Percentiles rank a stretch among this genome's conserved stretches.
These are phyloP conservation scores for Tuberolachnus salignus DNA, from an alignment of 2,888 invertebrate species.

Conservation along the genomic window DNA sequence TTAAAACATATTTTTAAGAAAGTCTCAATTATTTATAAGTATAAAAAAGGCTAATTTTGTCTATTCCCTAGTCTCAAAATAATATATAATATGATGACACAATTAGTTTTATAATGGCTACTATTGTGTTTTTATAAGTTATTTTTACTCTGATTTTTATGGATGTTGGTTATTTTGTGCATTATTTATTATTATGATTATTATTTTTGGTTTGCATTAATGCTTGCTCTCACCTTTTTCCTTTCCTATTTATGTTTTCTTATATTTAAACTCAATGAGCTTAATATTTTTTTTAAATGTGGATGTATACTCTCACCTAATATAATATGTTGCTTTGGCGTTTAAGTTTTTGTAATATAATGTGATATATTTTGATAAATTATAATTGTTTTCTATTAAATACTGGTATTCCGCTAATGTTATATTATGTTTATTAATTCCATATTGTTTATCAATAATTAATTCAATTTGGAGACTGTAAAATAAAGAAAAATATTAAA, in stretches of 20 bases:
- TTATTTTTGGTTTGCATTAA: constrained; percentile 40
- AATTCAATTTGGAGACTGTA: no score
- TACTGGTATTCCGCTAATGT: constrained; percentile 2
- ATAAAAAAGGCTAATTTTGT: not conserved
- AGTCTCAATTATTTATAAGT: constrained; percentile 20
- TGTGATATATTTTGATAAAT: constrained; percentile 2
- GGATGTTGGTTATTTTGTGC: constrained; percentile 47
- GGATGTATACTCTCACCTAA: constrained; percentile 17
- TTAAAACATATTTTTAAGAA: constrained; percentile 17
- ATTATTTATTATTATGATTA: constrained; percentile 21
- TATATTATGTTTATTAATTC: not conserved
- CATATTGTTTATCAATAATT: no score
- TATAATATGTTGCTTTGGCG: constrained; percentile 22
- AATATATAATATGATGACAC: constrained; percentile 5
- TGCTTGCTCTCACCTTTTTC: constrained; percentile 31
- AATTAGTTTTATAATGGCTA: constrained; percentile 32
- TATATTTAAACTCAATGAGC: constrained; percentile 24
- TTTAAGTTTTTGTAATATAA: constrained; percentile 32
- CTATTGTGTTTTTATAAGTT: constrained; percentile 35
- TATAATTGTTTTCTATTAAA: not conserved
- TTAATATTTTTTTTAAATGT: constrained; percentile 6
- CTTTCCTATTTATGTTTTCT: constrained; percentile 6
- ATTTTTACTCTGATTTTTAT: constrained; percentile 34
- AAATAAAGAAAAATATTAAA: no score
- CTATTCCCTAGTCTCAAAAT: constrained; percentile 28